Base-by-base conservation (phyloP, 2,888 invertebrate genomes). In the Hanleya hanleyi region DNA sequence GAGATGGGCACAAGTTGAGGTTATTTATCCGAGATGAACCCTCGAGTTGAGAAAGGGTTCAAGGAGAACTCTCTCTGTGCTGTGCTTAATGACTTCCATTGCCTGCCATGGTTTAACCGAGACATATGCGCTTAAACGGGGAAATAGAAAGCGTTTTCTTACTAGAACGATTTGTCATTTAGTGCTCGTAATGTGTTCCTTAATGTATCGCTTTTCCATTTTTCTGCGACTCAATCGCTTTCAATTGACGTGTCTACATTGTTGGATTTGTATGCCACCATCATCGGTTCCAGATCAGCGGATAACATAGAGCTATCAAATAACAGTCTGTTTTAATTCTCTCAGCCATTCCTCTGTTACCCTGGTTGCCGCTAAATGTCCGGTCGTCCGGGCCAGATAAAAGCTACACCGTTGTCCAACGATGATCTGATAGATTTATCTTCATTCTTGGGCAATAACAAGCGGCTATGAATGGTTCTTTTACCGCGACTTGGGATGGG, bases 91-190 rank as follows among this genome's bases (percentile, higher is more conserved):
- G 47, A 41, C 41, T 9, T 18, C 18, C 18, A 41, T 9, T 18
- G 22, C 47, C 22, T 4, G 7, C n/a, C 15, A 29, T 9, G 32
- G 12, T 26, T 57, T 15, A 26, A 3, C 29, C 4, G 29, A 26
- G 29, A 26, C 57, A 57, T 57, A 57, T 57, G 57, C 26, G 57
- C 57, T 57, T 22, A 57, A 57, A 57, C 29, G 29, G 57, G 29
- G 26, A 15, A 57, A 26, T 29, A 22, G 57, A 57, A 15, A 57
- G 57, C 26, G 29, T n/a, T n/a, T 57, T 29, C 57, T 57, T 57
- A n/a, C n/a, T n/a, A n/a, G 29, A 22, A 57, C 57, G 12, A 26
- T 26, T 22, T 57, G 22, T 57, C 57, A 57, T 15, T 29, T 57
- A 15, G 22, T 22, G 32, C 22, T 22, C 32, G 57, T 57, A 57